Evolutionary conservation across 2,113 vertebrate species (phyloP), one percentile per base, ranked within the genome.

Genomic region (Python bivittatus): DNA sequence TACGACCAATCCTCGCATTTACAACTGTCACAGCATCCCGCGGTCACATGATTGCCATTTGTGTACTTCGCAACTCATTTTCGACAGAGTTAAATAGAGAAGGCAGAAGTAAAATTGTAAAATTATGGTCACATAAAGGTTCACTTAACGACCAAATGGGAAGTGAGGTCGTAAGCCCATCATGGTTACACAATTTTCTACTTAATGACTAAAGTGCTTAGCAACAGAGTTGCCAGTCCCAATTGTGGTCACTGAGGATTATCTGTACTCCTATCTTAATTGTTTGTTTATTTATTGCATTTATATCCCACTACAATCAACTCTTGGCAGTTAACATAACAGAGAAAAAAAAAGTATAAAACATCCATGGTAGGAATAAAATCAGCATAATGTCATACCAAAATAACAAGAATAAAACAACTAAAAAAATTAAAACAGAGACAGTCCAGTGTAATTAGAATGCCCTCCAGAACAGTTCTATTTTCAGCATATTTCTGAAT

Each of bases 301-400:
- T 29, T n/a, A 64, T 33, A 6, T 33, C 68, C 68, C 15, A 17
- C n/a, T 72, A n/a, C n/a, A 72, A 20, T 33, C n/a, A 72, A 5
- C 68, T 33, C n/a, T 72, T 72, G 13, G n/a, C 13, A 20, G 29
- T 72, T 72, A 72, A 72, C 15, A 12, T 33, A n/a, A 33, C 15
- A 33, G 15, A 13, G 12, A 12, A 29, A 0, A 0, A 0, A 0
- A 2, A 6, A 68, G 6, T 33, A 17, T 33, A 33, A 7, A 72
- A 33, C 68, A 72, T 72, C 1, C 68, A 17, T 72, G 4, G 17
- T 33, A 72, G n/a, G 68, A 72, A 72, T 0, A 33, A 72, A 33
- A 72, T 72, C n/a, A 38, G 68, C 15, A 72, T 72, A 20, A 6
- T 15, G 8, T 72, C n/a, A 72, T 20, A 72, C n/a, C n/a, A 72